A percentile compares a stretch with the other conserved stretches of the same genome.
Evolutionary conservation across 2,888 invertebrate genomes (phyloP).

Genomic region (Pseudeuparius sepicola): DNA sequence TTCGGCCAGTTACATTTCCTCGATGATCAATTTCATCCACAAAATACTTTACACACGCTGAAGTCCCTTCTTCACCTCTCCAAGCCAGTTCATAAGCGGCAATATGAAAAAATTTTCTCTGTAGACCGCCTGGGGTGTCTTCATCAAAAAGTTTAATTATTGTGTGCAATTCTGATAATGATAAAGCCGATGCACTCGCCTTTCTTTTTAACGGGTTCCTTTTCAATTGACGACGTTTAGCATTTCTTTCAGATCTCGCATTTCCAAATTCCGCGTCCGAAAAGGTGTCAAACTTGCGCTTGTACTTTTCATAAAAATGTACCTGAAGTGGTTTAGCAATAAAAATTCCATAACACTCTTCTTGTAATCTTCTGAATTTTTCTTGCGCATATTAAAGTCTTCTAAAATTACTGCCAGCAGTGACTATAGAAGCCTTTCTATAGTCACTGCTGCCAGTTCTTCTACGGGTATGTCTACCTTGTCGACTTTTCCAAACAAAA

Average conservation of each 20-base stretch:
- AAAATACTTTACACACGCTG: conserved; percentile 11
- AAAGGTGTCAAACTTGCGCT: conserved; percentile 7
- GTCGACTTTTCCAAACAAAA: conserved; percentile 8
- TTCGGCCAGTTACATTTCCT: conserved; percentile 14
- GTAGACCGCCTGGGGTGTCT: no score
- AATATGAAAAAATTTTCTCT: conserved; percentile 19
- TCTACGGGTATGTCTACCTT: background rate
- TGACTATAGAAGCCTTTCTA: no score
- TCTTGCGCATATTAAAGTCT: conserved; percentile 1
- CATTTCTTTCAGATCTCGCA: conserved; percentile 5
- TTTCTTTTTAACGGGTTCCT: conserved; percentile 16
- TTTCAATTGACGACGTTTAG: conserved; percentile 10
- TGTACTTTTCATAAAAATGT: conserved; percentile 12
- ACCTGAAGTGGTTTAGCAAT: conserved; percentile 8
- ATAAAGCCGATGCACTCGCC: conserved; percentile 15
- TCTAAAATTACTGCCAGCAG: no score
- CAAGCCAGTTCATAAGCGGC: conserved; percentile 17
- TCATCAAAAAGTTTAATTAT: no score
- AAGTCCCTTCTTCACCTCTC: no score
- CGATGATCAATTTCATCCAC: conserved; percentile 13
- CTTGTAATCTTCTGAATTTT: conserved; percentile 23
- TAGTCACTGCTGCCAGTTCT: no score
- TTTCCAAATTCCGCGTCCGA: conserved; percentile 2
- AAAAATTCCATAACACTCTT: conserved; percentile 19
- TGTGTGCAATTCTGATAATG: conserved; percentile 13